Conservation (phyloP, 2,113 vertebrate genomes). For the Coturnix japonica region DNA sequence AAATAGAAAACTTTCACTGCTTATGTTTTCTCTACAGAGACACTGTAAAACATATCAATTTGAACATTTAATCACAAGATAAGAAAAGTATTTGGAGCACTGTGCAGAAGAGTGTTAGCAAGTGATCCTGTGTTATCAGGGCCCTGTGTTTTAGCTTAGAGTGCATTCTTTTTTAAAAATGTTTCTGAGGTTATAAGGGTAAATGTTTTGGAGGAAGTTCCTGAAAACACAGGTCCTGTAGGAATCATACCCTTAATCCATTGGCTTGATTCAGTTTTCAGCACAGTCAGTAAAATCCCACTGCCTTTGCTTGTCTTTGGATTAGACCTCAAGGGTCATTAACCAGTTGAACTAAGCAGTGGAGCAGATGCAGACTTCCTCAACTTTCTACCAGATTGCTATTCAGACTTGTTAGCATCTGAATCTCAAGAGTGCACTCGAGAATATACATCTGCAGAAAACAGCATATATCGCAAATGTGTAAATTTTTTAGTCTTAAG, state of each 20-base stretch:
- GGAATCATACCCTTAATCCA: constrained; percentile 49
- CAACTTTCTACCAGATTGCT: constrained; percentile 51
- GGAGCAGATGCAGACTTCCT: constrained; percentile 55
- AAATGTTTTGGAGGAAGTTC: constrained; percentile 54
- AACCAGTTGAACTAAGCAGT: constrained; percentile 48
- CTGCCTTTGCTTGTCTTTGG: constrained; percentile 53
- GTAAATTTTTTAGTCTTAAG: constrained; percentile 49
- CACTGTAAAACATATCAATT: background rate
- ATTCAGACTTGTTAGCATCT: constrained; percentile 53
- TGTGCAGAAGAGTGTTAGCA: background rate
- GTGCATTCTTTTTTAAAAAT: constrained; percentile 1
- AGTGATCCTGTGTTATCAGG: background rate
- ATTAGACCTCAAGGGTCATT: constrained; percentile 56
- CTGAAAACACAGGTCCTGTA: constrained; percentile 55
- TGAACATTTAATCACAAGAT: constrained; percentile 26
- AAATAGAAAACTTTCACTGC: background rate
- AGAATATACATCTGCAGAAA: constrained; percentile 58
- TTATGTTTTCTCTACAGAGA: background rate
- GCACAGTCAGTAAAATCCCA: constrained; percentile 62
- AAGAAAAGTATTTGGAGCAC: constrained; percentile 9
- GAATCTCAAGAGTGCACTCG: constrained; percentile 54
- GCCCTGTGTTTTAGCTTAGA: constrained; percentile 52
- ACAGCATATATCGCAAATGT: background rate
- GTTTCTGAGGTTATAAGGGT: constrained; percentile 58
- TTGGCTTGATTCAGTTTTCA: constrained; percentile 62